Percentiles rank a stretch among this genome's conserved stretches.
These are phyloP conservation scores for Steinernema feltiae DNA, from an alignment of 1,140 invertebrate genomes.

Conservation along the genomic window DNA sequence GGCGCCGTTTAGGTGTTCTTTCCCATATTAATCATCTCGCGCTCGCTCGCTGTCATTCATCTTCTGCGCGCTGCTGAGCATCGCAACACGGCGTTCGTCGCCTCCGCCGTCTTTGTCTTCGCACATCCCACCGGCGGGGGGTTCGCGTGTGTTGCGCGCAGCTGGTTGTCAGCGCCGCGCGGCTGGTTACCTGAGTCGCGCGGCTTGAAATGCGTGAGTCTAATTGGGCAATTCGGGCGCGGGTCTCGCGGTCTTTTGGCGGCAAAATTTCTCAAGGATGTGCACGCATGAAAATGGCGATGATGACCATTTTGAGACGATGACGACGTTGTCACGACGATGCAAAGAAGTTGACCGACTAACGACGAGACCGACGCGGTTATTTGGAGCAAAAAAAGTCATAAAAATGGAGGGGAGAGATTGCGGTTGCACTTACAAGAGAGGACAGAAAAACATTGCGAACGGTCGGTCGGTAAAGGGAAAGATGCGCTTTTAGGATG, in stretches of 20 bases:
- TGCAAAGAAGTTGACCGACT: not conserved
- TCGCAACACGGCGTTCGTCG: conserved; percentile 7
- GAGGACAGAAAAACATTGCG: too few relatives aligned
- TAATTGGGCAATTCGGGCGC: conserved; percentile 2
- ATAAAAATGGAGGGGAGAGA: too few relatives aligned
- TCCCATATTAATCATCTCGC: conserved; percentile 11
- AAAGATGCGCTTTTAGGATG: too few relatives aligned
- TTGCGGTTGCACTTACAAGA: too few relatives aligned
- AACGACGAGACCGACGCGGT: too few relatives aligned
- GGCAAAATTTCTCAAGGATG: not conserved
- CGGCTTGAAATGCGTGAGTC: conserved; percentile 12
- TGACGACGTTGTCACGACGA: not conserved
- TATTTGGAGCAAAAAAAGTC: too few relatives aligned
- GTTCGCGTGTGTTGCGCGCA: not conserved
- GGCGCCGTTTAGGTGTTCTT: not conserved
- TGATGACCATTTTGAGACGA: not conserved
- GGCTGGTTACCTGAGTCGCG: too few relatives aligned
- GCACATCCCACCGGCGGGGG: not conserved
- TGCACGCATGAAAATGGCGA: not conserved
- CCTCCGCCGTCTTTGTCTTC: not conserved
- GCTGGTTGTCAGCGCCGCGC: too few relatives aligned
- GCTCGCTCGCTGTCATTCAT: not conserved
- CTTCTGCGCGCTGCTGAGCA: not conserved
- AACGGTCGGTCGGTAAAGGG: too few relatives aligned
- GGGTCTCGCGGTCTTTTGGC: not conserved